Base-by-base conservation (phyloP, 92 coral and sea anemone genomes). In the Epizoanthus ramosus region DNA sequence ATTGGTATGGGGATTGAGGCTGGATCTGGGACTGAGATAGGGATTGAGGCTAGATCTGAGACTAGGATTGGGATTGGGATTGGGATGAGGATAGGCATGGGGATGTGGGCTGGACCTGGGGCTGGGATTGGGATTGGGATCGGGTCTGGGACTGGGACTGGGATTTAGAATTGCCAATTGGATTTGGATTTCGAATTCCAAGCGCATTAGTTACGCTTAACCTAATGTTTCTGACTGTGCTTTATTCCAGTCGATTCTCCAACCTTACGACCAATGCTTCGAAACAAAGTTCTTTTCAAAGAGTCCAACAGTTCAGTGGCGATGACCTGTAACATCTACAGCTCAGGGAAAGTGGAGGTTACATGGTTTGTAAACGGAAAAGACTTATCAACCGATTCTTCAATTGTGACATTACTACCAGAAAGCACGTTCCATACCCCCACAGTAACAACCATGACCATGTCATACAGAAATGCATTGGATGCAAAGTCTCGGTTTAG, bases 241-340 rank as follows among this genome's bases (percentile, higher is more conserved):
- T 41, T 41, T 5, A 41, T 53, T 74, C 31, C 60, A 74, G 80
- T 74, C 24, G 67, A 33, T 52, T 57, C 57, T 18, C 80, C 80
- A 17, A 52, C 19, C 18, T 53, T 74, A 57, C 41, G 80, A 28
- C 80, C 80, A 74, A 33, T 16, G 23, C 37, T 74, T 56, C 25
- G 10, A 33, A 74, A 53, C 50, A 64, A 74, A 61, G 58, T 47
- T 17, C 80, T 74, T 2, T 66, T 31, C 50, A 74, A 74, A 57
- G 7, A 57, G 37, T 18, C 66, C 19, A 24, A 74, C 54, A 74
- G 80, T 25, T 74, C 67, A 22, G 80, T 74, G 67, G 61, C 14
- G 25, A 57, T 74, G 80, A 74, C 65, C 18, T 74, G 80, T 31
- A 74, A 74, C 53, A 33, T 74, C 3, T 74, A 74, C 66, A 8